Conservation (phyloP, 2,113 vertebrate species). For the Zapornia atra region DNA sequence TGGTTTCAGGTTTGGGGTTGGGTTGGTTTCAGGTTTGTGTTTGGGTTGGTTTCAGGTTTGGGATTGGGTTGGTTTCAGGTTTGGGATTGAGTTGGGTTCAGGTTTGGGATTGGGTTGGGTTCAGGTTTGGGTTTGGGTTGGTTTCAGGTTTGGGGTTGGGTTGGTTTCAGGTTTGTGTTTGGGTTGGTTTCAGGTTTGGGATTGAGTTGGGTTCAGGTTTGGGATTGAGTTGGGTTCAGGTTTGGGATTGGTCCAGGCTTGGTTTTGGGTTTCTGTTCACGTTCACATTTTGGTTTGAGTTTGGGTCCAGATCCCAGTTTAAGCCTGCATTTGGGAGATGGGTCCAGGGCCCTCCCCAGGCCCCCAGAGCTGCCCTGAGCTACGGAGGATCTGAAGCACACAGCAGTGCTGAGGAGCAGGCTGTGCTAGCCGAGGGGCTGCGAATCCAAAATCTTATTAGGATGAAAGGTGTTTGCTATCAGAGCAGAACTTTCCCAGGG, state of each 20-base stretch:
- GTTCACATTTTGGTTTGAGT: not conserved
- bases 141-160: not conserved
- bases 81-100: no score
- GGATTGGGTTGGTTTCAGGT: no score
- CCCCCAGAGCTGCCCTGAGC: not conserved
- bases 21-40: no score
- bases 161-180: not conserved
- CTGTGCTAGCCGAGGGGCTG: not conserved
- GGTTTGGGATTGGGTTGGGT: not conserved
- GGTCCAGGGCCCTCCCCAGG: not conserved
- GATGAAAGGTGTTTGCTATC: conserved; percentile 29
- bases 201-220: not conserved
- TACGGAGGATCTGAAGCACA: not conserved
- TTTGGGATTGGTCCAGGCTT: not conserved
- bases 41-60: no score
- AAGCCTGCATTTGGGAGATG: not conserved
- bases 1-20: no score
- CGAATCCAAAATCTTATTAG: not conserved
- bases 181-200: not conserved
- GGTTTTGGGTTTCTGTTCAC: not conserved
- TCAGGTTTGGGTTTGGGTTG: not conserved
- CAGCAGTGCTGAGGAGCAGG: not conserved
- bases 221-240: not conserved
- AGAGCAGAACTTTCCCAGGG: conserved; percentile 59
- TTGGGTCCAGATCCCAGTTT: not conserved